Evolutionary conservation across 2,113 vertebrate species (phyloP), one percentile per base, ranked within the genome.

Genomic region (Potamarius usumacintae): DNA sequence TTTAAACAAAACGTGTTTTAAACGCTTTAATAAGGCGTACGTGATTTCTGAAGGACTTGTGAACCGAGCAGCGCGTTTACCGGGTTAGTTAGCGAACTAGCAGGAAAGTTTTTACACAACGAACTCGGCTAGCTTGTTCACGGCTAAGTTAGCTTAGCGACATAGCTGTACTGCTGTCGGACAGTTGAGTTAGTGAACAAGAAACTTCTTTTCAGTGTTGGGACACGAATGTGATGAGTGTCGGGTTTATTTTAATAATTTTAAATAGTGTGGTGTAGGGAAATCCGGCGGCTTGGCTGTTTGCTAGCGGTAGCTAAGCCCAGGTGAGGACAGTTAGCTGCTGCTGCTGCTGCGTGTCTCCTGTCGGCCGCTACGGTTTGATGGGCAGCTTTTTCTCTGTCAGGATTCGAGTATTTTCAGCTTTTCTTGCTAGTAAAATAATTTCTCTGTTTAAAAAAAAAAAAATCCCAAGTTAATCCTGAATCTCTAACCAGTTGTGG

Each of bases 271-370:
- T n/a, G 57, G 42, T 9, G 30, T 60, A 72, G 30, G 80, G 6
- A 58, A 77, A 80, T 50, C 3, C 63, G 42, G 76, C 34, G 85
- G 57, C 5, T 34, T 27, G 34, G 34, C 34, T 42, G 34, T 42
- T 3, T 42, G 42, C 42, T 42, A 42, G 42, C 42, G 62, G 57
- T 27, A 42, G 63, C 52, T 34, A 81, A 55, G 63, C 25, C 62
- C 34, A 55, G 55, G 57, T 48, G 11, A 84, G 62, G 87, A 88
- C 82, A 78, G 84, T 67, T 77, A 42, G 12, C 52, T 63, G 55
- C 52, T 9, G 52, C 52, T 62, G 55, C 67, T 74, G 77, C 55
- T 87, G 82, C 89, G 87, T 85, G 89, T 88, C 76, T 58, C 12
- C 22, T 42, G 25, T 58, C 85, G 82, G 85, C 76, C 53, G 50